phyloP scores from a whole-genome alignment of 2,113 vertebrate genomes.

The Lagenorhynchus albirostris region DNA sequence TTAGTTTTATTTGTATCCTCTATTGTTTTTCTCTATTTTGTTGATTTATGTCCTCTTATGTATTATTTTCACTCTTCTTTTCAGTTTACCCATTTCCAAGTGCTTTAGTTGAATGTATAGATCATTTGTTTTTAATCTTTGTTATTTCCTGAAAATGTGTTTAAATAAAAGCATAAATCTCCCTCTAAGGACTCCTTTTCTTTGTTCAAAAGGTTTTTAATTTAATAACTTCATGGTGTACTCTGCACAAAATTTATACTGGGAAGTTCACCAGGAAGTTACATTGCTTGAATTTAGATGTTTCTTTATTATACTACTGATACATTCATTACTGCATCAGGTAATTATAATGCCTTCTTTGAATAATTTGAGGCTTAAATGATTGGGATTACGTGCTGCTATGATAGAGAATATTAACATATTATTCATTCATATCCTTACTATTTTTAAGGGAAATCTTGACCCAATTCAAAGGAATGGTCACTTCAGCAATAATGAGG shows the following conservation, averaged over 20 bases:
- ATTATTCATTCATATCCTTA: not conserved
- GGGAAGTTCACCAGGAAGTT: not conserved
- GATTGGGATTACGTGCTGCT: not conserved
- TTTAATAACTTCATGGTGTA: not conserved
- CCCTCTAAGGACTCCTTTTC: not conserved
- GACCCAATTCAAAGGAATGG: not conserved
- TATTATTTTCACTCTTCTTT: not conserved
- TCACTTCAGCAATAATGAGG: not conserved
- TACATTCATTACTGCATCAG: not conserved
- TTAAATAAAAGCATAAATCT: constrained; percentile 13
- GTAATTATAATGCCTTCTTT: not conserved
- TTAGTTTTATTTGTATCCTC: not conserved
- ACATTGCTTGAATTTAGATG: not conserved
- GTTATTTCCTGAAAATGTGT: not conserved
- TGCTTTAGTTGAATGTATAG: not conserved
- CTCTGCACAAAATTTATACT: not conserved
- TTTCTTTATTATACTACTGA: not conserved
- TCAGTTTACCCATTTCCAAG: not conserved
- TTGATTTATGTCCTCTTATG: not conserved
- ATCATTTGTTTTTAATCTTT: not conserved
- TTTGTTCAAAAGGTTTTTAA: not conserved
- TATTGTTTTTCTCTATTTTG: constrained; percentile 9
- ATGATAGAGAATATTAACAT: not conserved
- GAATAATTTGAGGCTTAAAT: not conserved
- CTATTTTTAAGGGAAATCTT: constrained; percentile 9